These are phyloP conservation scores for Drosophila suzukii DNA, from an alignment of 1,140 invertebrate genomes.

Conservation along the genomic window DNA sequence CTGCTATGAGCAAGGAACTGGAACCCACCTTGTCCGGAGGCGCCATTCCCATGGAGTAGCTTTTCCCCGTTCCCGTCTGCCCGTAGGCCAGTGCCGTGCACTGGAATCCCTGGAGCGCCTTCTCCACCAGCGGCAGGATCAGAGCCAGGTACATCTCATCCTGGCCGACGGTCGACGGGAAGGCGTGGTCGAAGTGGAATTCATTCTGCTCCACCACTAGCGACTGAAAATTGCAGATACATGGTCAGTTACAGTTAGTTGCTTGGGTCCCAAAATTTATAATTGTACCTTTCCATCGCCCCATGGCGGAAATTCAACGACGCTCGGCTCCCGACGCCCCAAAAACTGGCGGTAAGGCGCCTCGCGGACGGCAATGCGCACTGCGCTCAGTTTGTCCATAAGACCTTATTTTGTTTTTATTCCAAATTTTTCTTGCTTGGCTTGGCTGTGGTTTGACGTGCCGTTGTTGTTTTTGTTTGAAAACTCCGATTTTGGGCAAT, in stretches of 20 bases:
- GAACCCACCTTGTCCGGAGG: not conserved
- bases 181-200: not conserved
- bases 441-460: too few relatives aligned
- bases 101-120: too few relatives aligned
- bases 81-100: slow-evolving; percentile 4
- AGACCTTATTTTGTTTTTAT: too few relatives aligned
- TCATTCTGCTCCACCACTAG: not conserved
- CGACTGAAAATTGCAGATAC: not conserved
- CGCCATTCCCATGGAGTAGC: slow-evolving; percentile 5
- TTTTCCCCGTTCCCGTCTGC: not conserved
- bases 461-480: too few relatives aligned
- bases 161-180: not conserved
- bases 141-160: too few relatives aligned
- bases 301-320: slow-evolving; percentile 1
- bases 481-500: too few relatives aligned
- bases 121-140: too few relatives aligned
- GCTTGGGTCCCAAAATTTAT: too few relatives aligned
- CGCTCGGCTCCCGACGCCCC: slow-evolving; percentile 8
- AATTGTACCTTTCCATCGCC: not conserved
- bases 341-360: slow-evolving; percentile 1
- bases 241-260: not conserved
- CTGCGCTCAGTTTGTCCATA: slow-evolving; percentile 15
- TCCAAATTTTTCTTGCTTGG: too few relatives aligned
- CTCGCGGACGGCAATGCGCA: slow-evolving; percentile 12
- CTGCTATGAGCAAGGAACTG: too few relatives aligned